A percentile compares a stretch with the other conserved stretches of the same genome.
phyloP scores from a whole-genome alignment of 2,888 invertebrate species.

The Eristalinus aeneus region DNA sequence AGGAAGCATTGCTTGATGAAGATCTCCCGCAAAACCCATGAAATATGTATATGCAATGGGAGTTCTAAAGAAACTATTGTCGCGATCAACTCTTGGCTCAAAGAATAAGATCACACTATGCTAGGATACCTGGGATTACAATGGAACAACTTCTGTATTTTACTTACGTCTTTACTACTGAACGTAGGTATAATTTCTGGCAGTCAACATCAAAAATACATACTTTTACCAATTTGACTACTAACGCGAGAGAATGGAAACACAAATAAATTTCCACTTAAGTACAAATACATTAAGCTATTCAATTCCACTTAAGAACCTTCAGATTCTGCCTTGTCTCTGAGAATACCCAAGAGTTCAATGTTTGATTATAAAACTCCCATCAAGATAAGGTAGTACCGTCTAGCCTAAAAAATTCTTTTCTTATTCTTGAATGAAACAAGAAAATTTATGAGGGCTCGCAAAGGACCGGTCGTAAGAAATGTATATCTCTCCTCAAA shows the following conservation, averaged over 20 bases:
- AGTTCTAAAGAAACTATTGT: no score
- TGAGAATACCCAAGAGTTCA: conserved; percentile 34
- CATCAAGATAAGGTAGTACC: conserved; percentile 30
- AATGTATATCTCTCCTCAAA: conserved; percentile 3
- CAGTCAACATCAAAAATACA: not conserved
- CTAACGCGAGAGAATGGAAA: not conserved
- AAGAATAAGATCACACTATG: no score
- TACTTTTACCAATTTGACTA: not conserved
- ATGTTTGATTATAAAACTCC: conserved; percentile 55
- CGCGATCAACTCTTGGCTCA: no score
- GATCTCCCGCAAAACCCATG: no score
- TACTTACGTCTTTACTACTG: no score
- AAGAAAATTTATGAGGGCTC: conserved; percentile 30
- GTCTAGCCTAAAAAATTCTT: conserved; percentile 20
- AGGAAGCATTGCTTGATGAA: no score
- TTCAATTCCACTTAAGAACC: conserved; percentile 6
- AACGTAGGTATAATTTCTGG: no score
- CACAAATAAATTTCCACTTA: conserved; percentile 11
- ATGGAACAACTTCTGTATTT: no score
- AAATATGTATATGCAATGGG: no score
- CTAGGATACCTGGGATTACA: no score
- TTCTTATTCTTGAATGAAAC: conserved; percentile 25
- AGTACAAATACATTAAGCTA: not conserved
- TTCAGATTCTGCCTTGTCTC: not conserved
- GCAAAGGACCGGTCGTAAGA: not conserved